These are phyloP conservation scores for Heliconius cydno DNA, from an alignment of 2,888 invertebrate species.

Conservation along the genomic window DNA sequence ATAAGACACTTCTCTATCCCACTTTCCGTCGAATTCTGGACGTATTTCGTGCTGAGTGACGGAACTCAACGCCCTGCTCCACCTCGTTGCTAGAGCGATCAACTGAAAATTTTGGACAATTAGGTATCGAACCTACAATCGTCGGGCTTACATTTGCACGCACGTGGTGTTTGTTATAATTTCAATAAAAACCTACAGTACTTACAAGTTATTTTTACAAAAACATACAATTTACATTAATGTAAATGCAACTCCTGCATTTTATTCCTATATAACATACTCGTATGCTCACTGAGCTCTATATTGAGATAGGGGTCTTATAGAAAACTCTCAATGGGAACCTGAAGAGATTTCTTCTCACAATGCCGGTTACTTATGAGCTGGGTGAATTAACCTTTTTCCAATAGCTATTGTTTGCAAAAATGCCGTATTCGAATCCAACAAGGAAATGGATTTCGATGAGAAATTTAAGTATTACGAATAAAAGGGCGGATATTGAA, in stretches of 20 bases:
- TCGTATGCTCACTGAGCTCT: constrained; percentile 2
- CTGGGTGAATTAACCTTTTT: constrained; percentile 42
- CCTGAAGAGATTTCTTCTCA: constrained; percentile 48
- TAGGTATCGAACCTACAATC: too few relatives aligned
- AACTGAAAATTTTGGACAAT: too few relatives aligned
- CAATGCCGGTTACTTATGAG: constrained; percentile 43
- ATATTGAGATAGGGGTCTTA: constrained; percentile 23
- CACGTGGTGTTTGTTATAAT: neutral
- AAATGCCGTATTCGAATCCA: constrained; percentile 22
- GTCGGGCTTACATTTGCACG: too few relatives aligned
- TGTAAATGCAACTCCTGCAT: constrained; percentile 1
- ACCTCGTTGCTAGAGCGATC: too few relatives aligned
- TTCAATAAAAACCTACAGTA: neutral
- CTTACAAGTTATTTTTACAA: neutral
- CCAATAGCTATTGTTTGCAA: constrained; percentile 43
- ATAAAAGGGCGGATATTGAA: constrained; percentile 5
- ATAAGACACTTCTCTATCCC: too few relatives aligned
- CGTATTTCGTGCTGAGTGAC: too few relatives aligned
- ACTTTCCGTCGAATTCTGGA: too few relatives aligned
- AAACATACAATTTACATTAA: neutral
- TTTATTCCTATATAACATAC: constrained; percentile 4
- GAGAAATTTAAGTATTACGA: constrained; percentile 21
- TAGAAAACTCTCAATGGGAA: constrained; percentile 45
- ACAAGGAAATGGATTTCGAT: constrained; percentile 22
- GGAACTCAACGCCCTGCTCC: too few relatives aligned